Percentiles rank a stretch among this genome's conserved stretches.
These are phyloP conservation scores for Mesitornis unicolor DNA, from an alignment of 2,113 vertebrate genomes.

Conservation along the genomic window DNA sequence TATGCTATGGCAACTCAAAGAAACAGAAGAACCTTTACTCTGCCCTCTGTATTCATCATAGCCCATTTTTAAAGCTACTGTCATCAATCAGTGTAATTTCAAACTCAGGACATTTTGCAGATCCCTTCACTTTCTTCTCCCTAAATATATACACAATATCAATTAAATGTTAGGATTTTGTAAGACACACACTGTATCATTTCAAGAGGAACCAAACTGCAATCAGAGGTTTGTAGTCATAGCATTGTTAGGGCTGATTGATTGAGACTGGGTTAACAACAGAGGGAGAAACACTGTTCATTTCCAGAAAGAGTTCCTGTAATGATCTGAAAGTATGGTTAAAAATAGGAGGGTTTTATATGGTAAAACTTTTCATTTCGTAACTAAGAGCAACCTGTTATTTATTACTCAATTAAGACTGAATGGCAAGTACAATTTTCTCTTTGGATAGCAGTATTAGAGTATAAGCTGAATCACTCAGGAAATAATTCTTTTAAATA, in stretches of 20 bases:
- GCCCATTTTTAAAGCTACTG: not conserved
- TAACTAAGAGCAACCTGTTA: not conserved
- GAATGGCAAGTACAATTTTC: slow-evolving; percentile 21
- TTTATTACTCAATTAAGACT: slow-evolving; percentile 20
- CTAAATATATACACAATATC: not conserved
- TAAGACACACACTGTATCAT: not conserved
- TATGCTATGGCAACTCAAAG: not conserved
- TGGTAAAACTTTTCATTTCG: not conserved
- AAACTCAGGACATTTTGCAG: not conserved
- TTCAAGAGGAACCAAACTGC: not conserved
- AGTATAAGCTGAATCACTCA: not conserved
- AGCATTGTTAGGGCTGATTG: not conserved
- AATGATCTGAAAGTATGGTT: not conserved
- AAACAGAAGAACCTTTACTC: not conserved
- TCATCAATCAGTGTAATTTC: not conserved
- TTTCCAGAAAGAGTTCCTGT: not conserved
- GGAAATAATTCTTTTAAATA: not conserved
- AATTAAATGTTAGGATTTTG: not conserved
- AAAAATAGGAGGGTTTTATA: not conserved
- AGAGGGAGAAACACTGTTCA: not conserved
- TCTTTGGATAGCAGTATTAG: not conserved
- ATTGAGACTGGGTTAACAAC: not conserved
- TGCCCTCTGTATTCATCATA: not conserved
- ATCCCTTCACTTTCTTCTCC: not conserved
- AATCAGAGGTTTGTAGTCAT: not conserved